Evolutionary conservation across 2,888 invertebrate species (phyloP).

Genomic region (Pilophorus perplexus): DNA sequence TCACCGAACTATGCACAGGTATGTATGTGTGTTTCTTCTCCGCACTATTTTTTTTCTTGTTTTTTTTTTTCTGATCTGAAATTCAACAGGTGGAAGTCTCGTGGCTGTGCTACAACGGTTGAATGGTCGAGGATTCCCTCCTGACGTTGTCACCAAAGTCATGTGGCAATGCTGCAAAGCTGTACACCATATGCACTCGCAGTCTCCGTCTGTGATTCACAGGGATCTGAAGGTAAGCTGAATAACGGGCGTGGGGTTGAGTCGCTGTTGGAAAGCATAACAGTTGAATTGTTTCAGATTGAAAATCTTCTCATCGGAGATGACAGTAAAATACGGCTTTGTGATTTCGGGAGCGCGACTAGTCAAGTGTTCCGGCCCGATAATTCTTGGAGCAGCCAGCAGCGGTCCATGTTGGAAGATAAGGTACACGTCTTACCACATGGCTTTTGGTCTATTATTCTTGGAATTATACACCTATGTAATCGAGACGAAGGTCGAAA

Average conservation of each 20-base stretch:
- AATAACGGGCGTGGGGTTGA: too few relatives aligned
- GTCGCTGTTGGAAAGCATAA: too few relatives aligned
- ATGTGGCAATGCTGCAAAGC: slow-evolving; percentile 90
- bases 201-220: slow-evolving; percentile 79
- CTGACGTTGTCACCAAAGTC: slow-evolving; percentile 72
- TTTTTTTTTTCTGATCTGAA: slow-evolving; percentile 43
- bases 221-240: slow-evolving; percentile 77
- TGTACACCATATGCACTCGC: slow-evolving; percentile 88
- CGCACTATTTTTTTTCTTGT: not conserved
- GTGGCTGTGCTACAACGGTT: slow-evolving; percentile 65
- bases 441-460: too few relatives aligned
- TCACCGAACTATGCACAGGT: slow-evolving; percentile 92
- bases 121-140: slow-evolving; percentile 61
- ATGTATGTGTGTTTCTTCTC: slow-evolving; percentile 45
- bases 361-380: slow-evolving; percentile 78
- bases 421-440: slow-evolving; percentile 67
- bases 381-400: slow-evolving; percentile 87
- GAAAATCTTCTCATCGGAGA: slow-evolving; percentile 89
- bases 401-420: slow-evolving; percentile 88
- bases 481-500: too few relatives aligned
- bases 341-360: slow-evolving; percentile 96
- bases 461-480: too few relatives aligned
- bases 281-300: too few relatives aligned
- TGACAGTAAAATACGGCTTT: slow-evolving; percentile 85
- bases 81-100: slow-evolving; percentile 59